Base-by-base conservation (phyloP, 53 echinoderm and acorn worm species). In the Pentamera pediparva region DNA sequence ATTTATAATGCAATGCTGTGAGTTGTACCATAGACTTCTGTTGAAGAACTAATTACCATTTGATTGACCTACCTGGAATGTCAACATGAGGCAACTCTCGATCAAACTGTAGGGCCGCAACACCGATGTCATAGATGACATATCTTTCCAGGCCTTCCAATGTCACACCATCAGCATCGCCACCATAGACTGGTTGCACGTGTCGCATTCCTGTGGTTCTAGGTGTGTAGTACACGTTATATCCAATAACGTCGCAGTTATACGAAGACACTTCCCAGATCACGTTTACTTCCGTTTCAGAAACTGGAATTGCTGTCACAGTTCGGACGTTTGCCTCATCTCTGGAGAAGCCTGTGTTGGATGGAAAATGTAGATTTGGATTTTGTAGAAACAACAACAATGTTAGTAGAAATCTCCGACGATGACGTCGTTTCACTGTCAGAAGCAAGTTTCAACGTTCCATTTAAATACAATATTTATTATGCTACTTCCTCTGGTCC, bases 241-340 rank as follows among this genome's bases (percentile, higher is more conserved):
- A 90, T 50, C 86, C 90, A 57, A 94, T 78, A 36, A 94, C 81
- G 47, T 94, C 94, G 76, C 94, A 94, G 73, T 87, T 87, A 39
- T 58, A 51, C n/a, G 78, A 79, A 35, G 94, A 89, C 6, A 64
- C 71, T 18, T 90, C 76, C 94, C 94, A 94, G 56, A 71, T 82
- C 48, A 89, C 93, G 29, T 61, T 48, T 43, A 83, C 70, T 4
- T 59, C 56, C 20, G 64, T 61, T 19, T 60, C 76, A 2, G 84
- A 69, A 35, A 75, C 69, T 18, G 82, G 76, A 12, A 72, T 55
- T 4, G 83, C 93, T 58, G 72, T 55, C 27, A 93, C 80, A 63
- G 81, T 86, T 21, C 59, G 59, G 0, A 80, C 85, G 55, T 89
- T 93, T 15, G 65, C 83, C 29, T 92, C 89, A 2, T 76, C 77